Base-by-base conservation (phyloP, 30 jellyfish, hydroid and myxozoan species). In the Aurelia sp. region DNA sequence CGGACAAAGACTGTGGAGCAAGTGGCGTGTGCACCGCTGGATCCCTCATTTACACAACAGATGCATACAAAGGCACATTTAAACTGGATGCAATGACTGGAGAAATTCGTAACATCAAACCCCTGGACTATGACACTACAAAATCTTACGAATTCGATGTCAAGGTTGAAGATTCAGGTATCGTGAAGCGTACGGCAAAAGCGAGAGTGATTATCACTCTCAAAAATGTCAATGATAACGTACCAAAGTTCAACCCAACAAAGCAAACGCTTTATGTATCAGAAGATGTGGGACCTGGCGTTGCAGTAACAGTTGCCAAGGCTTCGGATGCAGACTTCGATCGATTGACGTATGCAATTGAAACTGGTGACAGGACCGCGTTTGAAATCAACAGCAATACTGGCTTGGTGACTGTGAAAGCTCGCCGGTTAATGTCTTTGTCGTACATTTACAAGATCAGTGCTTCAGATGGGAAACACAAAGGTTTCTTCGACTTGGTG, bases 1-100 rank as follows among this genome's bases (percentile, higher is more conserved):
- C 97, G 2, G 99, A 94, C 71, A 76, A 86, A 18, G 99, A 94
- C 64, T 94, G 99, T 44, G 88, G 97, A 35, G 68, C 47, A 48
- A 79, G 87, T 4, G 87, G 97, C 61, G 85, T 74, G 4, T 94
- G 99, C 91, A 85, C 92, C 21, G 97, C 97, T 15, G 99, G 99
- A 2, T 66, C 89, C 27, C 93, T 94, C 19, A 84, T 96, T 3
- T 94, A 94, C 90, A 70, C 88, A 10, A 71, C 90, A 13, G 94
- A 85, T 18, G 72, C 73, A 62, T 94, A 33, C 66, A 89, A 69
- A 15, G 97, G 89, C 78, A 89, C 88, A 13, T 89, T 94, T 87
- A 66, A 85, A 33, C 81, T 94, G 21, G 96, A 94, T 67, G 94
- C 96, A 40, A 79, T 94, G 52, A 89, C 93, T 5, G 99, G 99